phyloP scores from a whole-genome alignment of 2,797 vertebrate genomes.

The Peromyscus aztecus region DNA sequence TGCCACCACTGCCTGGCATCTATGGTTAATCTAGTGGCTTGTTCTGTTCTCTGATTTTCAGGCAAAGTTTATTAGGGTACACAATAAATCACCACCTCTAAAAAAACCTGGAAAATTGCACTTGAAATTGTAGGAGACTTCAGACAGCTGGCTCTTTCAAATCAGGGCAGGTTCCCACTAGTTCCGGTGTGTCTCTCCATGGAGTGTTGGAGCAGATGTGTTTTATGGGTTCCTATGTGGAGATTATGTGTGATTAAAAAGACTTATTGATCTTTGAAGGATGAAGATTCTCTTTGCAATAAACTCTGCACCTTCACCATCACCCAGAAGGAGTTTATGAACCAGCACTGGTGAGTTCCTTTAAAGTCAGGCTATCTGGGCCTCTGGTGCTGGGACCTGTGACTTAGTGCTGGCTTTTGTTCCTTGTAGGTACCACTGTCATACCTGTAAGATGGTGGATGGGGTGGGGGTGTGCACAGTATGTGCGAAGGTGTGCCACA shows the following conservation, averaged over 20 bases:
- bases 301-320: constrained; percentile 99
- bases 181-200: background rate
- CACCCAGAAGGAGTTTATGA: constrained; percentile 99
- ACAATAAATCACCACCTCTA: too few species aligned
- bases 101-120: background rate
- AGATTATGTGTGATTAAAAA: constrained; percentile 52
- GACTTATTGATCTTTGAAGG: constrained; percentile 87
- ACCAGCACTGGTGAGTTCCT: constrained; percentile 96
- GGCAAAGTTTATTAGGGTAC: too few species aligned
- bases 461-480: constrained; percentile 99
- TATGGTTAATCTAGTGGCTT: too few species aligned
- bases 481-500: constrained; percentile 99
- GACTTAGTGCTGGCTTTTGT: constrained; percentile 56
- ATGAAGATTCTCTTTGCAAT: constrained; percentile 99
- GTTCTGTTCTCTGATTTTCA: too few species aligned
- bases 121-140: constrained; percentile 5
- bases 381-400: background rate
- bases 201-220: background rate
- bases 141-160: background rate
- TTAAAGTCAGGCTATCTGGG: background rate
- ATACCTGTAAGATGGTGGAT: constrained; percentile 99
- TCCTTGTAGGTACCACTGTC: constrained; percentile 96
- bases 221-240: constrained; percentile 29
- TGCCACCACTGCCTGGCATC: too few species aligned
- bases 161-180: background rate